Base-by-base conservation (phyloP, 2,888 invertebrate genomes). In the Adela reaumurella region DNA sequence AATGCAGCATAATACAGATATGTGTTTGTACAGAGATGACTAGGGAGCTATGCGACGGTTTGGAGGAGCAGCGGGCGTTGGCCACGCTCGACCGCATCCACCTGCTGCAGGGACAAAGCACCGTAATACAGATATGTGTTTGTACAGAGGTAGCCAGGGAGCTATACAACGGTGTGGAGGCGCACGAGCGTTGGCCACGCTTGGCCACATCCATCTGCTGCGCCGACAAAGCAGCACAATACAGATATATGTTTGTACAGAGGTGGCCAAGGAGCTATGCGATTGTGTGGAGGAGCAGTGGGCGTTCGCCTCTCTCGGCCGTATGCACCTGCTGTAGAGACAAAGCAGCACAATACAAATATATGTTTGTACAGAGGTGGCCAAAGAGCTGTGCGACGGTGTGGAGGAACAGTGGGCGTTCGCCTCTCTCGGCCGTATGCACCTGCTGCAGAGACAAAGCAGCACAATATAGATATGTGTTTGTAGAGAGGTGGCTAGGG, bases 341-440 rank as follows among this genome's bases (percentile, higher is more conserved):
- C 88, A 90, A 59, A 85, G 83, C 55, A 67, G 82, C 18, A 61
- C 62, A n/a, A n/a, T n/a, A n/a, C n/a, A n/a, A 49, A 19, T 35
- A 46, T 46, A 44, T 18, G 46, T 18, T 45, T 17, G n/a, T 57
- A 43, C 55, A 85, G 85, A 81, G 62, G 70, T 87, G 59, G 89
- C 92, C 10, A 83, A 82, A 59, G 82, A 87, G 52, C 66, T 88
- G 46, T 81, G 83, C 18, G 87, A 91, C 65, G 71, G 83, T 49
- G 81, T 92, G 2, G 96, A 97, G 66, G 86, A 92, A 60, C 97
- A 97, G 64, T 79, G 97, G 57, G 96, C 96, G 0, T 85, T 88
- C 67, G 93, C 94, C 0, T 95, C 95, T 6, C 74, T 96, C 2
- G 97, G 96, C 0, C 83, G 94, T 54, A 88, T 88, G 50, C 87